phyloP scores from a whole-genome alignment of 35 echinoderm and acorn worm genomes.

The Holothuria glaberrima region DNA sequence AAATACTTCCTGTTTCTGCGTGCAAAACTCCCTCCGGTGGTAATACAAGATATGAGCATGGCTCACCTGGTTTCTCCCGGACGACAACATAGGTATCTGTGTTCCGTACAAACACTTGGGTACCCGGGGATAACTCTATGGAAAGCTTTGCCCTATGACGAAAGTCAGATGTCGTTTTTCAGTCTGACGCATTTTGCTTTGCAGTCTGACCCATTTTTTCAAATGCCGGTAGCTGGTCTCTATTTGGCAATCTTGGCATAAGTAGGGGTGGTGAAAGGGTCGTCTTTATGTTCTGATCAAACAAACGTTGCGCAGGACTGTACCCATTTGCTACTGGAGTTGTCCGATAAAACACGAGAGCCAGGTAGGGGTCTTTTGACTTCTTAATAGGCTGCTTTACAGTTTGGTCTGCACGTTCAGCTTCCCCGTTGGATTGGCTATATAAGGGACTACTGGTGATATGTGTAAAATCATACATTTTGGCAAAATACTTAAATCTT shows the following conservation, averaged over 20 bases:
- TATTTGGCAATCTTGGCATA: not conserved
- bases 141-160: slow-evolving; percentile 8
- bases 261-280: not conserved
- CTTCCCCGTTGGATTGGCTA: not conserved
- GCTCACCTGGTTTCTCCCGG: not conserved
- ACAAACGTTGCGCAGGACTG: not conserved
- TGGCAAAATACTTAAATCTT: not conserved
- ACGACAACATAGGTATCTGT: slow-evolving; percentile 18
- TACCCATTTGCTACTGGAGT: not conserved
- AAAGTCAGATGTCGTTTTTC: too few relatives aligned
- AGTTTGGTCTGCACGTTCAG: not conserved
- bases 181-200: too few relatives aligned
- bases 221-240: not conserved
- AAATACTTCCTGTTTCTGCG: slow-evolving; percentile 15
- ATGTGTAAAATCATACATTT: not conserved
- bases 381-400: slow-evolving; percentile 8
- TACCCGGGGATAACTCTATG: not conserved
- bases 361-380: not conserved
- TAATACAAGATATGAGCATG: slow-evolving; percentile 20
- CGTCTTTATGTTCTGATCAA: not conserved
- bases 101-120: slow-evolving; percentile 23
- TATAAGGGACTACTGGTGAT: slow-evolving; percentile 4
- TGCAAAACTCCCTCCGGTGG: not conserved
- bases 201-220: too few relatives aligned
- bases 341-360: not conserved